phyloP scores from a whole-genome alignment of 1,140 invertebrate species.

The Semibalanus balanoides region DNA sequence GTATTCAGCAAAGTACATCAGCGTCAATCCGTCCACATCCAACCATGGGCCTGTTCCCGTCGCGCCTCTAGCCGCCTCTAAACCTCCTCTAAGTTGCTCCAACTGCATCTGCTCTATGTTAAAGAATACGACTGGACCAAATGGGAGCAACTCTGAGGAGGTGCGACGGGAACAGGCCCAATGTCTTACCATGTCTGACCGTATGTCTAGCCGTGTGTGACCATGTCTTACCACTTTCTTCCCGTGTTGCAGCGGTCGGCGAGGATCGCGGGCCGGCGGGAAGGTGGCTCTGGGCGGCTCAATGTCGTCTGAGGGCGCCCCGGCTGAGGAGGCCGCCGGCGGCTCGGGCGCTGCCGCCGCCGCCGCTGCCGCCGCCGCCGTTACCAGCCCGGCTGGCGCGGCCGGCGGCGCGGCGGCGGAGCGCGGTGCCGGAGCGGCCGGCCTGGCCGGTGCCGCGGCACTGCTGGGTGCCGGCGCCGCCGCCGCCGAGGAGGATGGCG shows the following conservation, averaged over 20 bases:
- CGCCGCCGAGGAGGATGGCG: constrained; percentile 55
- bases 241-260: constrained; percentile 35
- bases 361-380: constrained; percentile 23
- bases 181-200: too few species aligned
- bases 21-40: too few species aligned
- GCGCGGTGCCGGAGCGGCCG: not conserved
- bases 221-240: not conserved
- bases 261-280: constrained; percentile 38
- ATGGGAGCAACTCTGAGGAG: too few species aligned
- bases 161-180: too few species aligned
- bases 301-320: constrained; percentile 23
- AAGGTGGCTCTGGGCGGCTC: constrained; percentile 32
- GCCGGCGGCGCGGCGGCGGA: constrained; percentile 11
- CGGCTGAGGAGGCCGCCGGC: constrained; percentile 23
- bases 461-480: constrained; percentile 23
- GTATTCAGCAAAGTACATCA: too few species aligned
- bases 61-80: too few species aligned
- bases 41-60: too few species aligned
- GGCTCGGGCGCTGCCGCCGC: constrained; percentile 16
- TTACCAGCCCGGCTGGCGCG: constrained; percentile 25
- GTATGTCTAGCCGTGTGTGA: too few species aligned
- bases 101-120: too few species aligned
- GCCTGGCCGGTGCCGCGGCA: constrained; percentile 7
- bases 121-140: too few species aligned
- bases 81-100: too few species aligned